Percentiles rank a stretch among this genome's conserved stretches.
phyloP scores from a whole-genome alignment of 1,140 invertebrate genomes.

The Tigriopus japonicus region DNA sequence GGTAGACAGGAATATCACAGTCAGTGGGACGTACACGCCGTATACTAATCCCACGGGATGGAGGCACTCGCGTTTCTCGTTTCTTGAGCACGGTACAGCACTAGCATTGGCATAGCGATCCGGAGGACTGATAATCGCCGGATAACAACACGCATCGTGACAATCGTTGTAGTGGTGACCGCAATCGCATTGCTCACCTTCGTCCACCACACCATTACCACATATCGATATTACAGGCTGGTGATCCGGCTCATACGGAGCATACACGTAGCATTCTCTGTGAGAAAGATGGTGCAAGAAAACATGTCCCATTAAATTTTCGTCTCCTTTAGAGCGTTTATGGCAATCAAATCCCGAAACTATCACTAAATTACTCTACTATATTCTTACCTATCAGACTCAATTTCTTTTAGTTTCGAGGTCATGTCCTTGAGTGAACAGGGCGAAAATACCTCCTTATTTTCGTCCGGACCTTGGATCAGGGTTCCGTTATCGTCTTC shows the following conservation, averaged over 20 bases:
- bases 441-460: background rate
- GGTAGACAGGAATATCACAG: background rate
- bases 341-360: background rate
- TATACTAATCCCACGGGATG: background rate
- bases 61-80: background rate
- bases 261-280: background rate
- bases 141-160: background rate
- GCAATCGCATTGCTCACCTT: background rate
- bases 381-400: no score
- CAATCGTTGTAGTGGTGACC: background rate
- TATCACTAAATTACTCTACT: no score
- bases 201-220: background rate
- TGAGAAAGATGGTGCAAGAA: background rate
- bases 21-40: background rate
- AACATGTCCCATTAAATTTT: no score
- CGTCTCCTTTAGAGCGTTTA: background rate
- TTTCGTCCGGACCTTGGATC: background rate
- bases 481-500: background rate
- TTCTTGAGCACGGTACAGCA: background rate
- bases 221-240: background rate
- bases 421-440: background rate
- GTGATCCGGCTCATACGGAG: background rate
- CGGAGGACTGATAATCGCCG: background rate
- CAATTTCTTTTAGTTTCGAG: background rate
- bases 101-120: background rate